Evolutionary conservation across 2,888 invertebrate species (phyloP).

Genomic region (Drosophila bunnanda): DNA sequence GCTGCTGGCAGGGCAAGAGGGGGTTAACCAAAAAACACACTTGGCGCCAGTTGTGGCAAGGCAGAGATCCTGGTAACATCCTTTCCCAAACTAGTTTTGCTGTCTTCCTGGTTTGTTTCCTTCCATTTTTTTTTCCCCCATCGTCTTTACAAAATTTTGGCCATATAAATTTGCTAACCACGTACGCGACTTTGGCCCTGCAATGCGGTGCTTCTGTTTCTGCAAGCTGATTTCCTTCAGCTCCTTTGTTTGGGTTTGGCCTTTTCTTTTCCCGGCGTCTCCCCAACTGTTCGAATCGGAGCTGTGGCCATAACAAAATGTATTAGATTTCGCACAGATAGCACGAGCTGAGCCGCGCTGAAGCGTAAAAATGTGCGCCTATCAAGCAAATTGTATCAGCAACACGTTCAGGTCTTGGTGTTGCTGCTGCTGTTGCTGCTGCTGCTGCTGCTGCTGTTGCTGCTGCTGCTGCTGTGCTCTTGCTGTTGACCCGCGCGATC

Average conservation of each 20-base stretch:
- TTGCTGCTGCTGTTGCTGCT: conserved; percentile 38
- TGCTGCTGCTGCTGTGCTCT: conserved; percentile 16
- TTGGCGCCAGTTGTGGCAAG: conserved; percentile 69
- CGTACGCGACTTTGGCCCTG: conserved; percentile 65
- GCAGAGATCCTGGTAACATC: conserved; percentile 19
- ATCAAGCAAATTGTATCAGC: conserved; percentile 78
- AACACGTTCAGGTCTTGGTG: conserved; percentile 64
- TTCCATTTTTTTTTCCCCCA: not conserved
- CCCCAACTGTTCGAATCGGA: conserved; percentile 13
- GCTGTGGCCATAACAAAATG: conserved; percentile 68
- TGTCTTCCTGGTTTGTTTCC: conserved; percentile 40
- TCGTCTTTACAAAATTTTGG: conserved; percentile 48
- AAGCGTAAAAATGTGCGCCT: conserved; percentile 76
- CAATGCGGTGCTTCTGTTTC: conserved; percentile 50
- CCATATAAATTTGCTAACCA: conserved; percentile 77
- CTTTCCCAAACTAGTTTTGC: conserved; percentile 12
- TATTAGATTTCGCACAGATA: conserved; percentile 77
- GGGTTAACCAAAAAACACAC: conserved; percentile 75
- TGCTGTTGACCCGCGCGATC: conserved; percentile 63
- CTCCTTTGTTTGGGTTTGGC: conserved; percentile 18
- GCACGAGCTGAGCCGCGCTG: conserved; percentile 53
- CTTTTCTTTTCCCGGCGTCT: conserved; percentile 9
- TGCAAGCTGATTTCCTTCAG: conserved; percentile 58
- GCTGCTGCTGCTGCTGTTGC: conserved; percentile 12
- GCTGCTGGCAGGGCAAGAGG: conserved; percentile 60